A percentile compares a stretch with the other conserved stretches of the same genome.
phyloP scores from a whole-genome alignment of 2,797 vertebrate genomes.

The Gymnothorax javanicus region DNA sequence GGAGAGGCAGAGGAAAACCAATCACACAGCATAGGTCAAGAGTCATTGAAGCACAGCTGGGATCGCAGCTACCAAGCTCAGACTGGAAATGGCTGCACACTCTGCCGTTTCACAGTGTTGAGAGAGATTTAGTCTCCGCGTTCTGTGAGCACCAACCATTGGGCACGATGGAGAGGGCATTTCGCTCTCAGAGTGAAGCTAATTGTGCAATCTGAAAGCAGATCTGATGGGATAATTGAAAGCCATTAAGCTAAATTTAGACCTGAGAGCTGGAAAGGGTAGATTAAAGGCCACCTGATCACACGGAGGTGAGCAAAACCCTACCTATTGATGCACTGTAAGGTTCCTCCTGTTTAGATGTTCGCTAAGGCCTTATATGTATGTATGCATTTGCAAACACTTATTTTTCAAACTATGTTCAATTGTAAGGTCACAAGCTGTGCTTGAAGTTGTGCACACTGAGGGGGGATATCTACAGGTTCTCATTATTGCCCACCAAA shows the following conservation, averaged over 20 bases:
- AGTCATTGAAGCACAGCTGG: background rate
- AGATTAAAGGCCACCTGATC: background rate
- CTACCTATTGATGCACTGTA: background rate
- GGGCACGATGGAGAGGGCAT: background rate
- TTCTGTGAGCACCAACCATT: background rate
- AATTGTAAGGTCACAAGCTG: no score
- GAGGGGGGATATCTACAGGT: no score
- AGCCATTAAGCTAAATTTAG: background rate
- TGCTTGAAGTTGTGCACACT: no score
- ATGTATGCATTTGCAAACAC: background rate
- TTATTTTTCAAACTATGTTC: no score
- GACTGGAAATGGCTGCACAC: background rate
- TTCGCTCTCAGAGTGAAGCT: background rate
- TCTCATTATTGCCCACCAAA: no score
- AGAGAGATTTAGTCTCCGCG: background rate
- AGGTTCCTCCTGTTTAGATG: background rate
- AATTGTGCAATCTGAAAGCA: background rate
- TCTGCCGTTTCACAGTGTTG: background rate
- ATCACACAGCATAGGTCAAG: background rate
- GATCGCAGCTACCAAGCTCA: background rate
- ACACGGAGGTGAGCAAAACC: background rate
- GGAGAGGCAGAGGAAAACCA: background rate
- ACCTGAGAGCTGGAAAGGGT: background rate
- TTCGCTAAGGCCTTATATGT: background rate
- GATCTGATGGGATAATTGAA: background rate